phyloP scores from a whole-genome alignment of 2,113 vertebrate species.

The Apaloderma vittatum region DNA sequence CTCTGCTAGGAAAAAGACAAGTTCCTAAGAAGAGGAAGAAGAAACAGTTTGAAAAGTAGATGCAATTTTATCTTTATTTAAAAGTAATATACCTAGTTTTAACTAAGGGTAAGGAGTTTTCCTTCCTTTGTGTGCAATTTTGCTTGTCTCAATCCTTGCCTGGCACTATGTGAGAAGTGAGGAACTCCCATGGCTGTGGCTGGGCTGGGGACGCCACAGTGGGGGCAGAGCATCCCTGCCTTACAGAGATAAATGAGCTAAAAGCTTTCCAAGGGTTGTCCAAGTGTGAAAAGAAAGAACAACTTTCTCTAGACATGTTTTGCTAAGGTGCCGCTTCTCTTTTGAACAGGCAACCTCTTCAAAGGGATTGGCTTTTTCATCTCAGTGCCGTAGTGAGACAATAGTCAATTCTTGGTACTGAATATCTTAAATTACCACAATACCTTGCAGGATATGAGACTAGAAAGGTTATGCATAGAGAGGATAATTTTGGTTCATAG shows the following conservation, averaged over 20 bases:
- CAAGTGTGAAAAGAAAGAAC: constrained; percentile 2
- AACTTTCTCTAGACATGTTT: constrained; percentile 34
- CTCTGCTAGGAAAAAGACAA: background rate
- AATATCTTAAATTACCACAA: constrained; percentile 55
- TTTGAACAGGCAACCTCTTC: background rate
- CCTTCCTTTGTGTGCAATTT: background rate
- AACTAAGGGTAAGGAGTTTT: background rate
- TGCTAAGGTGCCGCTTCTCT: background rate
- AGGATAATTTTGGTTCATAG: constrained; percentile 86
- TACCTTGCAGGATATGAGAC: constrained; percentile 58
- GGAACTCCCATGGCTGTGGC: background rate
- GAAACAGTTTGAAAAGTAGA: background rate
- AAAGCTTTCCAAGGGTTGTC: constrained; percentile 11
- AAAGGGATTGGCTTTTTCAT: constrained; percentile 70
- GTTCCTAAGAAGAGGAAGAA: background rate
- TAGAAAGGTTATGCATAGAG: constrained; percentile 70
- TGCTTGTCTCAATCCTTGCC: background rate
- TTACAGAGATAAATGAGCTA: background rate
- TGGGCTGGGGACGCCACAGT: background rate
- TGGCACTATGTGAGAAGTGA: fast-evolving
- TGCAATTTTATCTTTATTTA: background rate
- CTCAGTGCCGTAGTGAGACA: background rate
- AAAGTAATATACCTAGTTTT: background rate
- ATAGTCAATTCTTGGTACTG: constrained; percentile 44
- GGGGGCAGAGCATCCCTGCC: background rate